Evolutionary conservation across 2,113 vertebrate genomes (phyloP), one percentile per base, ranked within the genome.

Genomic region (Phaetusa simplex): DNA sequence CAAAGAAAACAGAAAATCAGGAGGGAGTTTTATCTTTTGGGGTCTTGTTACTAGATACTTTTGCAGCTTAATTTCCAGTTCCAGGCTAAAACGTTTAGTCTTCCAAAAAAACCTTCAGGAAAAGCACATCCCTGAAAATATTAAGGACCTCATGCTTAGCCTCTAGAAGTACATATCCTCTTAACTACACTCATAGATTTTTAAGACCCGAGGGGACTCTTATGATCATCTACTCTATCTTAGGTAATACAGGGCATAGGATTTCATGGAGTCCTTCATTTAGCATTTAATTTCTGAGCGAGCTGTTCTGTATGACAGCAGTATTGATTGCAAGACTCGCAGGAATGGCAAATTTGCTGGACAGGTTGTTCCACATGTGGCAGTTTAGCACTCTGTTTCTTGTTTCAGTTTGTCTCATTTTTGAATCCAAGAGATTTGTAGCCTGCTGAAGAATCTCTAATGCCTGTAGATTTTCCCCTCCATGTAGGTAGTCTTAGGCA

Each of bases 281-380:
- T 71, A 81, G 71, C 55, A 55, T 88, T 93, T 92, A 22, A 71
- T 90, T 96, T 96, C 74, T 81, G 74, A 96, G 49, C 7, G 58
- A 95, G 42, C 38, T 91, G 12, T 90, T 89, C 74, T 82, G 27
- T 91, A 88, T 88, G 89, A 80, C 64, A 94, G 73, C n/a, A 83
- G 42, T 95, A 95, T 90, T 78, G 94, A 93, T 93, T 93, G 38
- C 23, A 66, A 88, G 55, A 71, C 58, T 85, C 80, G n/a, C n/a
- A 94, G 67, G 38, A 86, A 71, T 56, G 59, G 84, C 47, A 90
- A 62, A 94, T 86, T 87, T 88, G 40, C 73, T 85, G 66, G 56
- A 21, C 19, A 95, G 76, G 52, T 89, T 70, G 14, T 89, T 95
- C 26, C 30, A 72, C 91, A 74, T 45, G 49, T 58, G 47, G 45